Conservation (phyloP, 2,888 invertebrate species). For the Patella pellucida region DNA sequence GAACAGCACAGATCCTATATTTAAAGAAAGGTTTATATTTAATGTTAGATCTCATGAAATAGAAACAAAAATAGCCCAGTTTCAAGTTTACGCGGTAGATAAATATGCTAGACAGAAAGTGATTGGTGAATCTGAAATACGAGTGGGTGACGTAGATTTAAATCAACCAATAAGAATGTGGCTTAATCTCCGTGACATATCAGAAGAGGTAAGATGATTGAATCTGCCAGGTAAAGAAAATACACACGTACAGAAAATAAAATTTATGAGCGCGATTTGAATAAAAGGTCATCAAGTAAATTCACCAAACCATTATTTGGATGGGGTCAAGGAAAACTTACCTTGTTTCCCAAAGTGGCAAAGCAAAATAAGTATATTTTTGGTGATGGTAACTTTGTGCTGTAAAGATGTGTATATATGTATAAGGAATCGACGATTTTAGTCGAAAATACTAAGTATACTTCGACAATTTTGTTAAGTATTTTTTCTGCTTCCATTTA, state of each 20-base stretch:
- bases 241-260: background rate
- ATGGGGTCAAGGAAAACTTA: too few species aligned
- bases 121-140: slow-evolving; percentile 78
- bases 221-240: background rate
- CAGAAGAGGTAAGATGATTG: slow-evolving; percentile 75
- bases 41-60: slow-evolving; percentile 77
- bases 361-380: too few species aligned
- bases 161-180: slow-evolving; percentile 82
- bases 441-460: too few species aligned
- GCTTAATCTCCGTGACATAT: slow-evolving; percentile 81
- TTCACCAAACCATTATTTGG: too few species aligned
- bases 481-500: too few species aligned
- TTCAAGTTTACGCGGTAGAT: slow-evolving; percentile 79
- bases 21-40: slow-evolving; percentile 83
- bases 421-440: too few species aligned
- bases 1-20: slow-evolving; percentile 80
- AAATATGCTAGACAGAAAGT: slow-evolving; percentile 72
- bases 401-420: too few species aligned
- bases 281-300: too few species aligned
- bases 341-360: too few species aligned
- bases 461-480: too few species aligned
- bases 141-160: slow-evolving; percentile 78
- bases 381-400: too few species aligned
- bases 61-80: slow-evolving; percentile 76
- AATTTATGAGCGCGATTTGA: too few species aligned